phyloP scores from a whole-genome alignment of 2,888 invertebrate genomes.

The Lasiommata megera region DNA sequence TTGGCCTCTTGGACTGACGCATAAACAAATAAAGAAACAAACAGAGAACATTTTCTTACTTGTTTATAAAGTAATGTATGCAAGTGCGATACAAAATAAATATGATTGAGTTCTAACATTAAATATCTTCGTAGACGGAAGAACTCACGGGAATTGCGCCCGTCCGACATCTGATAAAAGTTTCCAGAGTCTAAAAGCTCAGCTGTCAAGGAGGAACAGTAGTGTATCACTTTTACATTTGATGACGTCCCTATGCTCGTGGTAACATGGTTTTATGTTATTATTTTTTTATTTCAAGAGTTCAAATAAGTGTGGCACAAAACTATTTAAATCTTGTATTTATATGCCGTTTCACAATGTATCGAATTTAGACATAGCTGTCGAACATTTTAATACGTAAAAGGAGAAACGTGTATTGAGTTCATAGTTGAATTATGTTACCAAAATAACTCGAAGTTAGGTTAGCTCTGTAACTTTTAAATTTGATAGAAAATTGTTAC shows the following conservation, averaged over 20 bases:
- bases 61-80: too few species aligned
- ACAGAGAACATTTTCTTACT: too few species aligned
- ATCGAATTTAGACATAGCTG: too few species aligned
- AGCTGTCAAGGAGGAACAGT: conserved; percentile 9
- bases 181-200: conserved; percentile 4
- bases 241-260: background rate
- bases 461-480: conserved; percentile 20
- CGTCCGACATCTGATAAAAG: conserved; percentile 7
- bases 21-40: too few species aligned
- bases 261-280: background rate
- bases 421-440: conserved; percentile 18
- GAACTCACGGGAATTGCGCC: conserved; percentile 6
- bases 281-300: background rate
- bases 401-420: background rate
- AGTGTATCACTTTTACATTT: conserved; percentile 10
- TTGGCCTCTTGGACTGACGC: too few species aligned
- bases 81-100: too few species aligned
- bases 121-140: background rate
- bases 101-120: background rate
- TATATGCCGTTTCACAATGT: too few species aligned
- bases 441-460: conserved; percentile 24
- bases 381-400: background rate
- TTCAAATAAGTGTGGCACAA: background rate
- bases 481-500: conserved; percentile 31
- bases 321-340: too few species aligned